Conservation (phyloP, 2,113 vertebrate species). For the Nannobrachium achirus region DNA sequence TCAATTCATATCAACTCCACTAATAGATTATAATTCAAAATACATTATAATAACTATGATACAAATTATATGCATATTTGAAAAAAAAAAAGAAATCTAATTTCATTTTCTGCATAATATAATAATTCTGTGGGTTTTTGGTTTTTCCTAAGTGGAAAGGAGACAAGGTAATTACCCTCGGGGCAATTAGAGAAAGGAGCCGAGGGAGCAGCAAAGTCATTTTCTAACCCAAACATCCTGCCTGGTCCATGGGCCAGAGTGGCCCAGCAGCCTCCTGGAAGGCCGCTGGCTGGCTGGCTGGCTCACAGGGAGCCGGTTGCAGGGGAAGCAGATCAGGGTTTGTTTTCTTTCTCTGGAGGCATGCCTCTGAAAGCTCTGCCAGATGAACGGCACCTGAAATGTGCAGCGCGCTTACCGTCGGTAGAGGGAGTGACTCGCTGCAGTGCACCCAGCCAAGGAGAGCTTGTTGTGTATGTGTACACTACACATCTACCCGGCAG, state of each 20-base stretch:
- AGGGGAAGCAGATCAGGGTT: slow-evolving; percentile 69
- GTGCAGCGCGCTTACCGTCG: slow-evolving; percentile 38
- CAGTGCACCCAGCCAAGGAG: slow-evolving; percentile 24
- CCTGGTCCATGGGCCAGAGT: slow-evolving; percentile 74
- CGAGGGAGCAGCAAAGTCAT: slow-evolving; percentile 77
- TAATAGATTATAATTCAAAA: slow-evolving; percentile 31
- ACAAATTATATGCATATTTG: slow-evolving; percentile 35
- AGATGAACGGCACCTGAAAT: slow-evolving; percentile 79
- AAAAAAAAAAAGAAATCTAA: slow-evolving; percentile 4
- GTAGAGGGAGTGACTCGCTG: slow-evolving; percentile 61
- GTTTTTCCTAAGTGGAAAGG: slow-evolving; percentile 72
- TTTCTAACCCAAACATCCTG: slow-evolving; percentile 85
- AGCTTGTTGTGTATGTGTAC: not conserved
- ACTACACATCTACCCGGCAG: not conserved
- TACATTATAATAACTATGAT: slow-evolving; percentile 15
- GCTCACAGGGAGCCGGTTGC: slow-evolving; percentile 57
- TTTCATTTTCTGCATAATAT: slow-evolving; percentile 48
- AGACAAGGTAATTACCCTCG: slow-evolving; percentile 78
- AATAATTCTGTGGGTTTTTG: slow-evolving; percentile 64
- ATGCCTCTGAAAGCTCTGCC: slow-evolving; percentile 70
- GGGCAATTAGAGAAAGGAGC: slow-evolving; percentile 78
- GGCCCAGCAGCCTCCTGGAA: slow-evolving; percentile 64
- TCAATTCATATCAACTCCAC: slow-evolving; percentile 40
- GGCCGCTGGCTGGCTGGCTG: slow-evolving; percentile 28
- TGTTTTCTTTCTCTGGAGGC: slow-evolving; percentile 73